Percentiles rank a stretch among this genome's conserved stretches.
These are phyloP conservation scores for Phasia obesa DNA, from an alignment of 2,888 invertebrate species.

Conservation along the genomic window DNA sequence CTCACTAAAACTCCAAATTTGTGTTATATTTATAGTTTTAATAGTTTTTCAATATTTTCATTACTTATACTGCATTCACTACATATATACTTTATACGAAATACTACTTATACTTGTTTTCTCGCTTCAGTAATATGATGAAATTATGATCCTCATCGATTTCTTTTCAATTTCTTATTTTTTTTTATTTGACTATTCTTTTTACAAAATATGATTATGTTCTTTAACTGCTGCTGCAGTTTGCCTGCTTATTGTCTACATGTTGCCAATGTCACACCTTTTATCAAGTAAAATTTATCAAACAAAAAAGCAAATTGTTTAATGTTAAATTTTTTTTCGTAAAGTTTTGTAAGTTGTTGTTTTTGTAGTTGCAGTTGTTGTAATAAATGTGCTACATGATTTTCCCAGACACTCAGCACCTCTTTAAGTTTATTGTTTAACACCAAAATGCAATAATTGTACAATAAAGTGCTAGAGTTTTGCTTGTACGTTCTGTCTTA, in stretches of 20 bases:
- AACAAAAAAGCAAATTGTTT: constrained; percentile 43
- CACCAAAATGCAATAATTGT: constrained; percentile 73
- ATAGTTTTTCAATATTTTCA: neutral
- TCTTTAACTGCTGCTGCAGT: constrained; percentile 4
- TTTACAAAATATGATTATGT: neutral
- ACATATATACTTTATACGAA: neutral
- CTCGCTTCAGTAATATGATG: neutral
- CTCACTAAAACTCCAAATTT: too few relatives aligned
- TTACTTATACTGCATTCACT: neutral
- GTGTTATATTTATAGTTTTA: too few relatives aligned
- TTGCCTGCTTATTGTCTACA: constrained; percentile 7
- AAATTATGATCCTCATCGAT: neutral
- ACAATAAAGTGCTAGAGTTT: constrained; percentile 60
- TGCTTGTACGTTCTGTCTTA: neutral
- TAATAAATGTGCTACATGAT: constrained; percentile 69
- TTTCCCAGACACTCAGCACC: constrained; percentile 68
- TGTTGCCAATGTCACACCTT: constrained; percentile 68
- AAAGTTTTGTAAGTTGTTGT: constrained; percentile 24
- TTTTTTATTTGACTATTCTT: neutral
- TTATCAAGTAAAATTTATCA: constrained; percentile 66
- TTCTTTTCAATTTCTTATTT: neutral
- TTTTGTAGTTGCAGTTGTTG: constrained; percentile 41
- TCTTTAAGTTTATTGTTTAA: constrained; percentile 71
- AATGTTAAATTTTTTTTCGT: constrained; percentile 38
- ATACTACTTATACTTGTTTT: neutral